These are phyloP conservation scores for Allophyes oxyacanthae DNA, from an alignment of 2,888 invertebrate genomes.

Conservation along the genomic window DNA sequence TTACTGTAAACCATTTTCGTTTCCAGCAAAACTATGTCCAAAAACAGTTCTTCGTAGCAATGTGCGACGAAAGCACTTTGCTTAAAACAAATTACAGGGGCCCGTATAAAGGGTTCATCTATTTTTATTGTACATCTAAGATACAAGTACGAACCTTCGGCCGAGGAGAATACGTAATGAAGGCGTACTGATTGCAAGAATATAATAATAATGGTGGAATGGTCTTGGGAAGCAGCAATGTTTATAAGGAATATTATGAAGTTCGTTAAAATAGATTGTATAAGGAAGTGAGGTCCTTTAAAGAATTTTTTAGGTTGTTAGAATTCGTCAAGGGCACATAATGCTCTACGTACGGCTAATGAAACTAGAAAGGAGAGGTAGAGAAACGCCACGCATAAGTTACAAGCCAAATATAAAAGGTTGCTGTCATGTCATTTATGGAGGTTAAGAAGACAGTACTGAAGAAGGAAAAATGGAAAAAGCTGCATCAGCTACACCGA, in stretches of 20 bases:
- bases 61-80: constrained; percentile 67
- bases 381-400: no score
- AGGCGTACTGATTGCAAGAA: constrained; percentile 52
- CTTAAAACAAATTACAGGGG: constrained; percentile 73
- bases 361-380: no score
- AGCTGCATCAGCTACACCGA: no score
- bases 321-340: neutral
- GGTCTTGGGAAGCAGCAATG: constrained; percentile 22
- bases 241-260: constrained; percentile 31
- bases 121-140: constrained; percentile 67
- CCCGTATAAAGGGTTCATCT: constrained; percentile 68
- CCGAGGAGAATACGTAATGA: constrained; percentile 58
- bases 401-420: no score
- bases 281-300: constrained; percentile 3
- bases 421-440: no score
- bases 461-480: no score
- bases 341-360: neutral
- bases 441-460: no score
- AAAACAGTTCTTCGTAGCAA: constrained; percentile 43
- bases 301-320: neutral
- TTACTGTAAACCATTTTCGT: no score
- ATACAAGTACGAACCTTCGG: constrained; percentile 53
- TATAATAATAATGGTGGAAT: constrained; percentile 49
- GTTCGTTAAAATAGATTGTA: constrained; percentile 41
- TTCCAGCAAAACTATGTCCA: constrained; percentile 39